Evolutionary conservation across 2,797 vertebrate species (phyloP).

Genomic region (Anomalospiza imberbis): DNA sequence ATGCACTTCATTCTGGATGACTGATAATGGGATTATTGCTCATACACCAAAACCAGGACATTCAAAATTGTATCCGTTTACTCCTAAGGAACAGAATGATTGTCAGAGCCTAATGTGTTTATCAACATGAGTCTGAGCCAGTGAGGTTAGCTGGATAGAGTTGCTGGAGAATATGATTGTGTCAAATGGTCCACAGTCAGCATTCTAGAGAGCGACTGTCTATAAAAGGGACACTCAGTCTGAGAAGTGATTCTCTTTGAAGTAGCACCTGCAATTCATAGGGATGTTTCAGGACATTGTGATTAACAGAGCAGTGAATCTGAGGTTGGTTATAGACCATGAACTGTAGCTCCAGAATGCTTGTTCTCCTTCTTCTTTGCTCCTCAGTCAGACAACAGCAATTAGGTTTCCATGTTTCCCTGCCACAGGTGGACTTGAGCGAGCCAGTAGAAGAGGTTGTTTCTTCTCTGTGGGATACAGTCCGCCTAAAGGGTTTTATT

Average conservation of each 20-base stretch:
- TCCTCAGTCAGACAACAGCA: not conserved
- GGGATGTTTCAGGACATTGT: not conserved
- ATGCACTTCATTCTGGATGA: slow-evolving; percentile 36
- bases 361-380: not conserved
- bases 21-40: slow-evolving; percentile 51
- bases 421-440: not conserved
- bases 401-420: not conserved
- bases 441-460: not conserved
- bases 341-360: not conserved
- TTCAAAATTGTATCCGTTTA: not conserved
- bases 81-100: not conserved
- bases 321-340: not conserved
- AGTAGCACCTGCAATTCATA: not conserved
- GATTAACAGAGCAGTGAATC: not conserved
- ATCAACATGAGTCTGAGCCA: not conserved
- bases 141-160: not conserved
- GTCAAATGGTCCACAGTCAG: not conserved
- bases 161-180: not conserved
- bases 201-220: not conserved
- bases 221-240: not conserved
- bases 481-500: not conserved
- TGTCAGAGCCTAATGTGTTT: not conserved
- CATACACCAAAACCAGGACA: not conserved
- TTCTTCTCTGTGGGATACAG: not conserved
- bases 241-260: not conserved